phyloP scores from a whole-genome alignment of 2,797 vertebrate species.

The Malurus splendens region DNA sequence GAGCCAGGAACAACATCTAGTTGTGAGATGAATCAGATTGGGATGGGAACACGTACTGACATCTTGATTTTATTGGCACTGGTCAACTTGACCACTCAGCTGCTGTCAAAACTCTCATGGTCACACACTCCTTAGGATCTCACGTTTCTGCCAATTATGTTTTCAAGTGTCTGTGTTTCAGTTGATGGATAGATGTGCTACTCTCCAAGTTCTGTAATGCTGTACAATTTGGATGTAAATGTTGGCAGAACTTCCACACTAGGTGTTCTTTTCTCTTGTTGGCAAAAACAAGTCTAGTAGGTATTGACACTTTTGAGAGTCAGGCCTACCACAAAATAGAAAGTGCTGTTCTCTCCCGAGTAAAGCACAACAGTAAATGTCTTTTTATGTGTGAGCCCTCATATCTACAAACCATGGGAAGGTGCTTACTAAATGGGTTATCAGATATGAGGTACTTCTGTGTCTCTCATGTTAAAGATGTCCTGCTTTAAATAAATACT shows the following conservation, averaged over 20 bases:
- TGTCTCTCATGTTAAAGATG: neutral
- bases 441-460: neutral
- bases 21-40: neutral
- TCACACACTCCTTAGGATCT: neutral
- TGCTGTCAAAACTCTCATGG: neutral
- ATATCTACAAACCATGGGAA: neutral
- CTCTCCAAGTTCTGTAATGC: neutral
- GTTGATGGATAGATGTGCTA: neutral
- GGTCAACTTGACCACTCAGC: neutral
- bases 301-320: neutral
- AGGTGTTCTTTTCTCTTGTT: neutral
- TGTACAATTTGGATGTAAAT: neutral
- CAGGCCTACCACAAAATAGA: neutral
- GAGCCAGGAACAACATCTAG: accelerated
- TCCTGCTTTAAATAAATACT: neutral
- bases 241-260: neutral
- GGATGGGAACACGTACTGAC: neutral
- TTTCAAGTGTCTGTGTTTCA: neutral
- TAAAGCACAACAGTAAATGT: neutral
- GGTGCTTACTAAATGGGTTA: neutral
- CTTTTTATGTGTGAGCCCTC: neutral
- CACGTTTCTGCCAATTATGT: neutral
- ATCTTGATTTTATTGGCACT: neutral
- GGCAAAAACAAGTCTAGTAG: neutral
- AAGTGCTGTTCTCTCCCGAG: neutral